These are phyloP conservation scores for Amblyornis subalaris DNA, from an alignment of 2,113 vertebrate species.

Conservation along the genomic window DNA sequence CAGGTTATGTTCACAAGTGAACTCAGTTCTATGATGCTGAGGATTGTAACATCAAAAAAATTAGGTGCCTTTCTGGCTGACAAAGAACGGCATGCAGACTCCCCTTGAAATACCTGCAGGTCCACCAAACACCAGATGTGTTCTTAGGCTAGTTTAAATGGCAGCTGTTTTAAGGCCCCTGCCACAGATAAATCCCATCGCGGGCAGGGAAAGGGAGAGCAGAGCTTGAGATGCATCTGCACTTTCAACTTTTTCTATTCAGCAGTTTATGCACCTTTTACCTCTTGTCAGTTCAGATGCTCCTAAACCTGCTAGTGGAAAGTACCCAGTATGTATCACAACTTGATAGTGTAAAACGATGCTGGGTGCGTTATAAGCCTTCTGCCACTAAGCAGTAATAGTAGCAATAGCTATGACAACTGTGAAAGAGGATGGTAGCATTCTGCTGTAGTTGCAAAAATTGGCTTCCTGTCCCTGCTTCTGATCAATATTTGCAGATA, in stretches of 20 bases:
- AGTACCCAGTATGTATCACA: neutral
- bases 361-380: neutral
- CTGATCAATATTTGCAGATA: neutral
- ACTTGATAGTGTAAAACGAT: neutral
- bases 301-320: neutral
- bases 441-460: neutral
- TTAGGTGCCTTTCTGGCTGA: neutral
- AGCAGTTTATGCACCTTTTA: neutral
- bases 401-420: neutral
- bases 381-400: neutral
- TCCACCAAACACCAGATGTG: neutral
- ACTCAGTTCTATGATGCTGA: neutral
- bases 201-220: fast-evolving
- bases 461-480: neutral
- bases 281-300: neutral
- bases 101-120: neutral
- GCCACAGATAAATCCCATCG: neutral
- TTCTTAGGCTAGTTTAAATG: neutral
- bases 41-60: neutral
- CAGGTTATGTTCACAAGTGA: neutral
- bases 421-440: neutral
- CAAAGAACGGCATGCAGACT: neutral
- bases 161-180: neutral
- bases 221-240: neutral
- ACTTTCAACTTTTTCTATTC: fast-evolving